These are phyloP conservation scores for Etia nguti DNA, from an alignment of 2,113 vertebrate genomes.

Conservation along the genomic window DNA sequence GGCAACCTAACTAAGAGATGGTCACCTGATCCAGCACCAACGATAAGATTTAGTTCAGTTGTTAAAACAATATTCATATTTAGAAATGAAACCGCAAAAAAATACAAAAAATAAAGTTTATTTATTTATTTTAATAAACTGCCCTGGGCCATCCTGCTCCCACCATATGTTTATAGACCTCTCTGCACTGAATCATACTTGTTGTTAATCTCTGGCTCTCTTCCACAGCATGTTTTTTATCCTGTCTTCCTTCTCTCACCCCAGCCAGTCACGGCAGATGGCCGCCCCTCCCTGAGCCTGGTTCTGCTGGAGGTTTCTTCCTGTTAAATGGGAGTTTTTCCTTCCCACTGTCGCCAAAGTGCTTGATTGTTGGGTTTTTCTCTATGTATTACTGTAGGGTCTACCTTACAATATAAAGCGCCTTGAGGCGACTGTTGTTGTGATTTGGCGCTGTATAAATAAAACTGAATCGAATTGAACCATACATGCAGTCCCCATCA, in stretches of 20 bases:
- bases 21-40: too few relatives aligned
- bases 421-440: not conserved
- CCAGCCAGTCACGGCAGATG: fast-evolving
- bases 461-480: not conserved
- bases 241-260: not conserved
- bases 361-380: not conserved
- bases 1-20: too few relatives aligned
- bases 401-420: fast-evolving
- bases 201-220: too few relatives aligned
- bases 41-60: too few relatives aligned
- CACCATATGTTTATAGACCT: not conserved
- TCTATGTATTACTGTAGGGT: fast-evolving
- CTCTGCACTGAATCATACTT: fast-evolving
- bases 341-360: fast-evolving
- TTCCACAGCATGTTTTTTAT: too few relatives aligned
- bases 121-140: not conserved
- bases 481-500: not conserved
- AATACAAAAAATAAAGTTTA: too few relatives aligned
- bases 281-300: not conserved
- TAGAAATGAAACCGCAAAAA: too few relatives aligned
- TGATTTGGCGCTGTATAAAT: not conserved
- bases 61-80: too few relatives aligned
- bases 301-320: fast-evolving
- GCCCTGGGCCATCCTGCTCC: too few relatives aligned
- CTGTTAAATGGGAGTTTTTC: not conserved